phyloP scores from a whole-genome alignment of 2,113 vertebrate species.

The Laterallus jamaicensis region DNA sequence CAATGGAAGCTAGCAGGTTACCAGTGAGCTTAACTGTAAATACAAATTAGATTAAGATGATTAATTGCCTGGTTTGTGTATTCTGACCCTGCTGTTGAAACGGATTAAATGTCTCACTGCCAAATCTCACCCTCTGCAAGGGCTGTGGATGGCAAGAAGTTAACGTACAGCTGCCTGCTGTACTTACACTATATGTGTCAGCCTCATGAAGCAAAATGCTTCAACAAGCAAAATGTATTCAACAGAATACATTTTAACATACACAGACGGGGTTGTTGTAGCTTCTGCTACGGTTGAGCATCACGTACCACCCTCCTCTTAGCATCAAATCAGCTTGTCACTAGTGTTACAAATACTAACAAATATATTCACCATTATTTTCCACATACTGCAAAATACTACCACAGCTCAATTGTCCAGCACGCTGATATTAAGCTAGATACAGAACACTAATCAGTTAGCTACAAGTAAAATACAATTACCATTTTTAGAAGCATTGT shows the following conservation, averaged over 20 bases:
- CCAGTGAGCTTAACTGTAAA: neutral
- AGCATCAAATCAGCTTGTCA: neutral
- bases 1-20: neutral
- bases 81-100: constrained; percentile 9
- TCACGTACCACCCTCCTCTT: neutral
- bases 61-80: neutral
- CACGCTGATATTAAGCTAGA: neutral
- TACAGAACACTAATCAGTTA: neutral
- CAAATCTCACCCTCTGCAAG: neutral
- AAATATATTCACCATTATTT: neutral
- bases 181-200: neutral
- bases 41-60: neutral
- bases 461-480: neutral
- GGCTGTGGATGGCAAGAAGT: neutral
- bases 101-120: neutral
- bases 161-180: neutral
- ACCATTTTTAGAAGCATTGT: neutral
- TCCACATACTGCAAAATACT: neutral
- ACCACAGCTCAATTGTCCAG: neutral
- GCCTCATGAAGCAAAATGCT: neutral
- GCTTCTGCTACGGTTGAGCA: neutral
- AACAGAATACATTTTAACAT: neutral
- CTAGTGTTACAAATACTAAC: neutral
- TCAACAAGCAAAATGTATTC: neutral
- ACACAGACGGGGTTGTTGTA: neutral